Evolutionary conservation across 2,888 invertebrate species (phyloP).

Genomic region (Leucophenga maculata): DNA sequence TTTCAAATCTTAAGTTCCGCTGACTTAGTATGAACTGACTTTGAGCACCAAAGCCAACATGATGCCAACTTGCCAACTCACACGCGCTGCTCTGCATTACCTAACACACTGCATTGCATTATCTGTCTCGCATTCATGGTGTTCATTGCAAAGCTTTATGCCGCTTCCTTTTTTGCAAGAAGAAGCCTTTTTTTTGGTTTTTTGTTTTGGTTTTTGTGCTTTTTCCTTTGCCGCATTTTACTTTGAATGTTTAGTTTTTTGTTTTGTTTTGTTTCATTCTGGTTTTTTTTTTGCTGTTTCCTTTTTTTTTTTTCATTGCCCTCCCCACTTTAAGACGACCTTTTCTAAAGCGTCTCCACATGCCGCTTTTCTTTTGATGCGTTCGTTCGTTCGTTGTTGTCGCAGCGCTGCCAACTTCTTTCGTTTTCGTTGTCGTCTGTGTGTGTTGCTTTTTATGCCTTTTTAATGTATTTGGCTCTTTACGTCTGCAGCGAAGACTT

Average conservation of each 20-base stretch:
- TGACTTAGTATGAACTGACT: constrained; percentile 3
- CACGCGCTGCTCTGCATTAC: background rate
- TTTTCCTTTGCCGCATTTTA: too few relatives aligned
- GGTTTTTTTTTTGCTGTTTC: background rate
- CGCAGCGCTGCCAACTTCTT: too few relatives aligned
- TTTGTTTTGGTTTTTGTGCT: too few relatives aligned
- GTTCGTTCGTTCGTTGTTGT: too few relatives aligned
- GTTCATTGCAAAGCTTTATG: too few relatives aligned
- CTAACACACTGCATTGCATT: background rate
- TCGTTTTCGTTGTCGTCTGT: background rate
- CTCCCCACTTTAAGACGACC: background rate
- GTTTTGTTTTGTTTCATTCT: background rate
- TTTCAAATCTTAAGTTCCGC: background rate
- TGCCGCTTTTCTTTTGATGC: background rate
- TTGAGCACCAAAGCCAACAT: background rate
- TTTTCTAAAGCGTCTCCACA: background rate
- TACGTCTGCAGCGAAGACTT: background rate
- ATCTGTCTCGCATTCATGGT: background rate
- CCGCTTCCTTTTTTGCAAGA: too few relatives aligned
- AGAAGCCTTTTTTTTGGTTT: too few relatives aligned
- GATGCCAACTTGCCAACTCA: background rate
- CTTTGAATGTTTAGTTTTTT: too few relatives aligned
- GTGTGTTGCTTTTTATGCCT: background rate
- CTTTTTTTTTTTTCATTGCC: background rate
- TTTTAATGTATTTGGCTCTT: background rate